Evolutionary conservation across 2,113 vertebrate species (phyloP), one percentile per base, ranked within the genome.

Genomic region (Tragelaphus buxtoni): DNA sequence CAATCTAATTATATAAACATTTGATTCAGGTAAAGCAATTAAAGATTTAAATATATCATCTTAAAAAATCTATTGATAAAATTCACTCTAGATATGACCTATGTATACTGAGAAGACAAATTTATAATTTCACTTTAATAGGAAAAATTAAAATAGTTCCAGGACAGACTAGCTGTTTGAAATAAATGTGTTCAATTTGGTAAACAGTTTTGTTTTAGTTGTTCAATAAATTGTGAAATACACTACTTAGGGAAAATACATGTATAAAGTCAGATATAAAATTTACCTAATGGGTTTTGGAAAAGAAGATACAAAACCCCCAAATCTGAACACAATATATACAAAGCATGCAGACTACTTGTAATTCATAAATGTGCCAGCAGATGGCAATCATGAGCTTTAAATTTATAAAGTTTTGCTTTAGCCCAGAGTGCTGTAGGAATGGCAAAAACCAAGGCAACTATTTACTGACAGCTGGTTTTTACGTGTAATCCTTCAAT

Each of bases 351-450:
- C 24, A n/a, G 8, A 51, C 42, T 18, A 53, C 85, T 42, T 96
- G 96, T 97, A 95, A 93, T 97, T 95, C 63, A 95, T n/a, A 94
- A 94, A 82, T 85, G 49, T 28, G 76, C 86, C 98, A 98, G 97
- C 94, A 98, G 98, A 95, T 98, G 98, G 98, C 98, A 98, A 88
- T 89, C 11, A 22, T 97, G 97, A 98, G 83, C 98, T 97, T 98
- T 96, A 60, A 45, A 61, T 77, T 11, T 49, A 20, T 74, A 14
- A 45, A 32, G 45, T 56, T 95, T 87, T 1, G 1, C 24, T 35
- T 87, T 18, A 42, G 28, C 22, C 12, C 12, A 28, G 26, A 30
- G 13, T 42, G 39, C 32, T 10, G 2, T 4, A 55, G 5, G 74
- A 55, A 88, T 11, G 60, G 45, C 58, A 90, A 95, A 84, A 92